Conservation (phyloP, 1,140 invertebrate species). For the Aethina tumida region DNA sequence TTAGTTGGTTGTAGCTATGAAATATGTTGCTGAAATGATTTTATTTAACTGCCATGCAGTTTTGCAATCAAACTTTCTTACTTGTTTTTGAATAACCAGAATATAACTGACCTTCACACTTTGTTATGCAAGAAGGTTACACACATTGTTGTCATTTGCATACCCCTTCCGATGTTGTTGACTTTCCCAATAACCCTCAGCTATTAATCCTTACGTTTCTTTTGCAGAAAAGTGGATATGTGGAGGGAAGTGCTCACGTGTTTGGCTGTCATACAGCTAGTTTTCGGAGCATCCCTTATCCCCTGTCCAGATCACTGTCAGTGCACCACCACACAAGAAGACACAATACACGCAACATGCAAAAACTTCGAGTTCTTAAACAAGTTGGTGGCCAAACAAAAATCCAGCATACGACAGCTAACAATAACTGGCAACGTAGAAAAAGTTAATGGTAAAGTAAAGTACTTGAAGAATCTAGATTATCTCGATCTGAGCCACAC, state of each 20-base stretch:
- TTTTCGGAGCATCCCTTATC: constrained; percentile 8
- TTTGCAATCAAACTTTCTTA: too few relatives aligned
- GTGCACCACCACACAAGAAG: constrained; percentile 10
- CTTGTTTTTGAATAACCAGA: too few relatives aligned
- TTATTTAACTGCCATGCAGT: too few relatives aligned
- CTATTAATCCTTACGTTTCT: too few relatives aligned
- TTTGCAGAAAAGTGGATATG: constrained; percentile 16
- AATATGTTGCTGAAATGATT: too few relatives aligned
- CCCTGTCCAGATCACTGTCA: constrained; percentile 18
- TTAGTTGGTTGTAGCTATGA: too few relatives aligned
- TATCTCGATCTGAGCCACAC: constrained; percentile 47
- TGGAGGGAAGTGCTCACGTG: constrained; percentile 10
- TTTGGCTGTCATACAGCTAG: constrained; percentile 6
- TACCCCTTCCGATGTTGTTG: too few relatives aligned
- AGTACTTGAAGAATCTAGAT: constrained; percentile 25
- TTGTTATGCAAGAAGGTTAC: too few relatives aligned
- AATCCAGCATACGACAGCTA: constrained; percentile 15
- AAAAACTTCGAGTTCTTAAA: constrained; percentile 20
- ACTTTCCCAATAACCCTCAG: too few relatives aligned
- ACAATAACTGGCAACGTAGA: constrained; percentile 18
- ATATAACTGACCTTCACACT: too few relatives aligned
- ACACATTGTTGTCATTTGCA: too few relatives aligned
- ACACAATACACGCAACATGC: constrained; percentile 14
- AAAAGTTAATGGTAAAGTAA: constrained; percentile 22
- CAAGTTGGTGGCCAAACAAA: constrained; percentile 21